phyloP scores from a whole-genome alignment of 2,113 vertebrate species.

The Sitta europaea region DNA sequence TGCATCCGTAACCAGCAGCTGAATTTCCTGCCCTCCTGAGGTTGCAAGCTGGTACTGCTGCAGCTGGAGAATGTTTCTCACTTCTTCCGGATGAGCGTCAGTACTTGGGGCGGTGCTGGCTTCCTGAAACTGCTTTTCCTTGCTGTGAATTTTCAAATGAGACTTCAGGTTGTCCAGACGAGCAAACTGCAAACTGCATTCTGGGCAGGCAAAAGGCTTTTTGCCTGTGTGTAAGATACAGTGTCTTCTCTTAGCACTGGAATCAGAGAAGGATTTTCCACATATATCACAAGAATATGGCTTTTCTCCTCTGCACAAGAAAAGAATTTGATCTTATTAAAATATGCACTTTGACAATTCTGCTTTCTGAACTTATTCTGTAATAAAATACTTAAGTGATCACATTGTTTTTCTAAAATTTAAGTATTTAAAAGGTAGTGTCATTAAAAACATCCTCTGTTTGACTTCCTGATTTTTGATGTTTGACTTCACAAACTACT shows the following conservation, averaged over 20 bases:
- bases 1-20: conserved; percentile 84
- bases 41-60: conserved; percentile 86
- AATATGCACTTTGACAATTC: background rate
- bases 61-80: conserved; percentile 81
- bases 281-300: conserved; percentile 88
- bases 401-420: background rate
- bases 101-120: background rate
- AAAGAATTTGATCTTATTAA: background rate
- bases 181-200: conserved; percentile 87
- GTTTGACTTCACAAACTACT: background rate
- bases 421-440: background rate
- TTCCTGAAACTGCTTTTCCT: conserved; percentile 75
- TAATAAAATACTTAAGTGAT: background rate
- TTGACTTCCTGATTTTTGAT: background rate
- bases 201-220: conserved; percentile 89
- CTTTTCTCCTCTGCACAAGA: conserved; percentile 88
- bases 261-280: conserved; percentile 90
- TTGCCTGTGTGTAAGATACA: conserved; percentile 90
- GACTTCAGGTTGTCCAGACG: conserved; percentile 93
- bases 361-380: background rate
- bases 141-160: conserved; percentile 89
- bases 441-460: background rate
- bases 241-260: conserved; percentile 91
- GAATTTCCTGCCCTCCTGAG: conserved; percentile 85
- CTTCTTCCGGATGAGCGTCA: conserved; percentile 61